Percentiles rank a stretch among this genome's conserved stretches.
Conservation (phyloP, 2,888 invertebrate species). For the Amblyjoppa proteus region DNA sequence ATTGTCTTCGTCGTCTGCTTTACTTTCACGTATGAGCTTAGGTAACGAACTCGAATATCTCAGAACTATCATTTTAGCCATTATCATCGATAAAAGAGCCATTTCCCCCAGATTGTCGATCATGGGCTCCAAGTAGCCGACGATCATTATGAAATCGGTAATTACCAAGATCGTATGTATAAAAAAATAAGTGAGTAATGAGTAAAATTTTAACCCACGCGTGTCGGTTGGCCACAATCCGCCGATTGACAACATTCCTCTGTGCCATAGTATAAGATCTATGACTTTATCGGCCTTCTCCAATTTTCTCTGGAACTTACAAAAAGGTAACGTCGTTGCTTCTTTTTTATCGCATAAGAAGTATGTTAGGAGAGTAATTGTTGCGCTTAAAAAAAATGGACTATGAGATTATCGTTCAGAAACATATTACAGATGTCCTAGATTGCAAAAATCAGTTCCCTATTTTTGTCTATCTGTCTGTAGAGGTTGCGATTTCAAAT, state of each 20-base stretch:
- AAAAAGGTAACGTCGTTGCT: not conserved
- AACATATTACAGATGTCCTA: no score
- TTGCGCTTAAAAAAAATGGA: no score
- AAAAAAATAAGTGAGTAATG: constrained; percentile 22
- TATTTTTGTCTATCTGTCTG: no score
- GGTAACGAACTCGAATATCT: not conserved
- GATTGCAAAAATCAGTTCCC: no score
- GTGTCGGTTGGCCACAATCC: constrained; percentile 45
- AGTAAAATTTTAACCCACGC: constrained; percentile 36
- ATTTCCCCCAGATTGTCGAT: not conserved
- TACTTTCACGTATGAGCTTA: not conserved
- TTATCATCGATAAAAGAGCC: constrained; percentile 7
- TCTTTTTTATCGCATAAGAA: not conserved
- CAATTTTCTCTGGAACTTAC: not conserved
- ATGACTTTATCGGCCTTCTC: not conserved
- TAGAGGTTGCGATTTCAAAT: no score
- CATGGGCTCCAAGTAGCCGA: constrained; percentile 6
- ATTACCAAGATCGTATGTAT: not conserved
- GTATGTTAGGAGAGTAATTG: no score
- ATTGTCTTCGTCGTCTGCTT: not conserved
- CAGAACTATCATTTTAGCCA: constrained; percentile 1
- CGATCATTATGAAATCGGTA: not conserved
- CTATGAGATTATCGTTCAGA: no score
- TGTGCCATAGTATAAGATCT: constrained; percentile 24
- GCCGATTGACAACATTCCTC: constrained; percentile 18